Conservation (phyloP, 2,888 invertebrate genomes). For the Agonopterix subpropinquella region DNA sequence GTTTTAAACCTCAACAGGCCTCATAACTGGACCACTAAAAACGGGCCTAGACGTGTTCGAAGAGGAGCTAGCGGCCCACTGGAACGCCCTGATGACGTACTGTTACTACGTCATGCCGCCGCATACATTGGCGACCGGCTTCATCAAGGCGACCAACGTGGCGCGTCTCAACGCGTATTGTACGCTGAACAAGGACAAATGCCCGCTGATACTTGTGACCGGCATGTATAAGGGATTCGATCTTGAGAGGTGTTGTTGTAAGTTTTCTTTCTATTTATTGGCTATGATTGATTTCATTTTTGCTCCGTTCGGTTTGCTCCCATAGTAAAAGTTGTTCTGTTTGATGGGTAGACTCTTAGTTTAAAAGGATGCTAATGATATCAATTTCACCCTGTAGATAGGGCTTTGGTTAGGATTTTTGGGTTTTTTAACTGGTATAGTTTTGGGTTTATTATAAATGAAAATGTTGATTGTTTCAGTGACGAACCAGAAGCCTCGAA, state of each 20-base stretch:
- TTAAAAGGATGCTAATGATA: too few relatives aligned
- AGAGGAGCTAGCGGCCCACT: neutral
- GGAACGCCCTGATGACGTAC: conserved; percentile 7
- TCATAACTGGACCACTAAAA: conserved; percentile 11
- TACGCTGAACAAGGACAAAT: conserved; percentile 18
- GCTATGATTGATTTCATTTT: too few relatives aligned
- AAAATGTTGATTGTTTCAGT: conserved; percentile 21
- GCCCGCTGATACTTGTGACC: conserved; percentile 18
- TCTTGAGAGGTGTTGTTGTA: conserved; percentile 32
- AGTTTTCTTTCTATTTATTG: conserved; percentile 11
- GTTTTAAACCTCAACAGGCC: conserved; percentile 14
- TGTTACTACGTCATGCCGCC: conserved; percentile 24
- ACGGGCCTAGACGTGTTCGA: neutral
- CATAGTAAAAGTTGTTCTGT: too few relatives aligned
- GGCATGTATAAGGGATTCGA: conserved; percentile 19
- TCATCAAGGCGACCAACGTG: conserved; percentile 13
- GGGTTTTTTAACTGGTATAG: too few relatives aligned
- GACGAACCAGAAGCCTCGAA: conserved; percentile 17
- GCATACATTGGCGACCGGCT: conserved; percentile 27
- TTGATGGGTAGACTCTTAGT: too few relatives aligned
- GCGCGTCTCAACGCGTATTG: conserved; percentile 39
- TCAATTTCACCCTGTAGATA: too few relatives aligned
- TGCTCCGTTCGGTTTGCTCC: too few relatives aligned
- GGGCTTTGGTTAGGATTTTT: too few relatives aligned
- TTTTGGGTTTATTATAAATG: too few relatives aligned